phyloP scores from a whole-genome alignment of 2,113 vertebrate species.

The Balaeniceps rex region DNA sequence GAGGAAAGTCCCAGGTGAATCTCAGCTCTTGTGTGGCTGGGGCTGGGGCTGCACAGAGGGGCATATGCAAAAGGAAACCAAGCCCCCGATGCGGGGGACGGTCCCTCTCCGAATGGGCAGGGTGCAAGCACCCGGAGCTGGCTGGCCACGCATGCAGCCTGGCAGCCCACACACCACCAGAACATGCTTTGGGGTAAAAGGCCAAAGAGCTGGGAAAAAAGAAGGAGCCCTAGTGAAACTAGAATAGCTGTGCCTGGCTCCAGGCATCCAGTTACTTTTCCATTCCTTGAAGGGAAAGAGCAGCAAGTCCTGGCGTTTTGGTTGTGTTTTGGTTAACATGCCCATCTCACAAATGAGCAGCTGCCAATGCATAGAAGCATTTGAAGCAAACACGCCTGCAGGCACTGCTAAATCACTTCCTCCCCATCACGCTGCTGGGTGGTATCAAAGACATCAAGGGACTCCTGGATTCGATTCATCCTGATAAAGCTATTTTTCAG shows the following conservation, averaged over 20 bases:
- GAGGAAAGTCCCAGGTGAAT: neutral
- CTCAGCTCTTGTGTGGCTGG: neutral
- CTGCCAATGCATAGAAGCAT: neutral
- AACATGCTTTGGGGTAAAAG: neutral
- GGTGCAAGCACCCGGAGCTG: neutral
- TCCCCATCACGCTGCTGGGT: neutral
- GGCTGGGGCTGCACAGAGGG: neutral
- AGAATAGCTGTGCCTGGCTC: neutral
- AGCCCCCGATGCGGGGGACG: accelerated
- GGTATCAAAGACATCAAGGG: neutral
- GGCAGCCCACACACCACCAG: neutral
- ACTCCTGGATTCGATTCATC: neutral
- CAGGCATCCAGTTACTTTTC: neutral
- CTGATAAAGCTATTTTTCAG: neutral
- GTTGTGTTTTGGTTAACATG: neutral
- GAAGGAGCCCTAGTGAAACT: accelerated
- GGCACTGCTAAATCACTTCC: neutral
- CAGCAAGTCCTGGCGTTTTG: neutral
- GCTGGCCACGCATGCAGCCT: accelerated
- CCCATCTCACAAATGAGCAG: neutral
- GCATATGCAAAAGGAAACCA: neutral
- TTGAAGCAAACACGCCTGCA: neutral
- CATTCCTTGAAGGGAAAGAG: neutral
- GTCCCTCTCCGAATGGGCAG: neutral
- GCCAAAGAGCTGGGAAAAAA: neutral